These are phyloP conservation scores for Manis crassicaudata DNA, from an alignment of 2,797 vertebrate genomes.

Conservation along the genomic window DNA sequence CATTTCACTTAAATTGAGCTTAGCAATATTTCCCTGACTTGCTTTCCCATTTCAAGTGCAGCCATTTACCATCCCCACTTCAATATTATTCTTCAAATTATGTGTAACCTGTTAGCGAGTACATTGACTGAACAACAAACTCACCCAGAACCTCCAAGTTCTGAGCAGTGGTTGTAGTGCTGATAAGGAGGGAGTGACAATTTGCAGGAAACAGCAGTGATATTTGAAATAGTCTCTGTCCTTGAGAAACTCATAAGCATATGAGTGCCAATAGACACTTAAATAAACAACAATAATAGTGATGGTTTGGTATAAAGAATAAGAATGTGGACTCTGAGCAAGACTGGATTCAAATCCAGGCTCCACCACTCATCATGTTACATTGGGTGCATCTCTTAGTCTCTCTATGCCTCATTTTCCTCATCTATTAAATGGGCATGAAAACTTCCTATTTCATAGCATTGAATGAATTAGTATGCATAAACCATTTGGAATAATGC, in stretches of 20 bases:
- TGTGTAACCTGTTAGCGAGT: background rate
- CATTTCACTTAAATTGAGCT: background rate
- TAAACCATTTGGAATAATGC: background rate
- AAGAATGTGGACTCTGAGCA: background rate
- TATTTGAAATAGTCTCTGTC: background rate
- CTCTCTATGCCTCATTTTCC: background rate
- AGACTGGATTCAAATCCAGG: background rate
- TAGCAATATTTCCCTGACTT: background rate
- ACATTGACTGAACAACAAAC: background rate
- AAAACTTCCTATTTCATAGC: background rate
- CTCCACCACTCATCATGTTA: background rate
- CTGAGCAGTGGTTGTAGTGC: background rate
- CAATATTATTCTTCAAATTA: background rate
- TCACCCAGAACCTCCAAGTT: background rate
- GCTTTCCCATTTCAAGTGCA: background rate
- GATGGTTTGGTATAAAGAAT: background rate
- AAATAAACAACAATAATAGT: background rate
- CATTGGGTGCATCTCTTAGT: background rate
- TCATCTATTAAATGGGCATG: background rate
- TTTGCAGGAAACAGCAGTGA: background rate
- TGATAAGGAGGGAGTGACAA: rapidly evolving
- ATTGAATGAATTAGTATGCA: background rate
- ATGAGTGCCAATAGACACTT: rapidly evolving
- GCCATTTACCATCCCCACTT: background rate
- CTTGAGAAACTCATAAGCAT: background rate